These are phyloP conservation scores for Cichlasoma orientale DNA, from an alignment of 2,797 vertebrate genomes.

Conservation along the genomic window DNA sequence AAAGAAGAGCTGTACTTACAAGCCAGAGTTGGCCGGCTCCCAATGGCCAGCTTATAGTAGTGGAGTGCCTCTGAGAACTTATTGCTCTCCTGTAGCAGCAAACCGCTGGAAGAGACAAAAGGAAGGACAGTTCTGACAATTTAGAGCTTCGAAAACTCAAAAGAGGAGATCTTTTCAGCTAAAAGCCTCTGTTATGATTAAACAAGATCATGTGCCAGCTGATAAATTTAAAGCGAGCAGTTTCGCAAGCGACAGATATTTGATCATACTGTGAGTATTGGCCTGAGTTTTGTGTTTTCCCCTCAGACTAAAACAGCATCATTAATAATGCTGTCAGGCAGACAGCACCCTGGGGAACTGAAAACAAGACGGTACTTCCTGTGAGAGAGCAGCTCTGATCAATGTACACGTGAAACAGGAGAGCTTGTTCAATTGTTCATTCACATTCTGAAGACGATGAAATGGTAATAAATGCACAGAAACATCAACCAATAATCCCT, in stretches of 20 bases:
- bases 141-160: slow-evolving; percentile 14
- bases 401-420: slow-evolving; percentile 25
- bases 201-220: slow-evolving; percentile 12
- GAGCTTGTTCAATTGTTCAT: slow-evolving; percentile 6
- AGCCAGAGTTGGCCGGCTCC: slow-evolving; percentile 97
- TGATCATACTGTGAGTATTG: slow-evolving; percentile 33
- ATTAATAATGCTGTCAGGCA: slow-evolving; percentile 63
- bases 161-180: slow-evolving; percentile 21
- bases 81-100: slow-evolving; percentile 98
- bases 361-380: slow-evolving; percentile 46
- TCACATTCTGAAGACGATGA: neutral
- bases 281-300: slow-evolving; percentile 40
- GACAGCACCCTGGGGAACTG: slow-evolving; percentile 39
- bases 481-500: neutral
- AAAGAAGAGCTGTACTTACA: slow-evolving; percentile 88
- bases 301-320: slow-evolving; percentile 50
- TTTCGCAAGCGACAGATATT: slow-evolving; percentile 41
- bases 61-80: slow-evolving; percentile 95
- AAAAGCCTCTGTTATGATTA: slow-evolving; percentile 12
- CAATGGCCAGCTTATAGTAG: slow-evolving; percentile 98
- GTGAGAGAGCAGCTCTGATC: slow-evolving; percentile 49
- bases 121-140: neutral
- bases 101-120: slow-evolving; percentile 83
- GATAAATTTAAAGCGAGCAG: slow-evolving; percentile 23
- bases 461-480: neutral